Percentiles rank a stretch among this genome's conserved stretches.
These are phyloP conservation scores for Petrocephalus zakoni DNA, from an alignment of 2,113 vertebrate genomes.

Conservation along the genomic window DNA sequence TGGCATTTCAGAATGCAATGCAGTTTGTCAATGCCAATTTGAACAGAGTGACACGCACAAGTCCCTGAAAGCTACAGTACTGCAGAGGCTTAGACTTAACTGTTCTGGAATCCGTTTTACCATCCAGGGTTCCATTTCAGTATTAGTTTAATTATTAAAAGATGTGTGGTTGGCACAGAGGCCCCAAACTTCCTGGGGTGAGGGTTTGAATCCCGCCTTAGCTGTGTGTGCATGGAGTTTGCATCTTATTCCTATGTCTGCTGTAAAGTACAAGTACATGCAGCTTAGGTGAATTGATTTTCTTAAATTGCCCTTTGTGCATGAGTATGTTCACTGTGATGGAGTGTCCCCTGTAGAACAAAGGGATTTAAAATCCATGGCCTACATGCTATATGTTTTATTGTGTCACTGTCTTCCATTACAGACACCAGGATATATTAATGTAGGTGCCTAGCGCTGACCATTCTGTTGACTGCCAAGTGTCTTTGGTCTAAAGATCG, in stretches of 20 bases:
- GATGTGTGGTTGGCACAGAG: not conserved
- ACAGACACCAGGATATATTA: not conserved
- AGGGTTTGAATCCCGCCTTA: not conserved
- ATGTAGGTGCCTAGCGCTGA: not conserved
- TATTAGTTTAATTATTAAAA: not conserved
- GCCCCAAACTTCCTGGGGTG: not conserved
- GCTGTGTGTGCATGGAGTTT: not conserved
- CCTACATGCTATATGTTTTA: not conserved
- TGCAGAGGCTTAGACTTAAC: not conserved
- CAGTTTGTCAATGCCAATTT: slow-evolving; percentile 1
- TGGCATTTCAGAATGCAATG: not conserved
- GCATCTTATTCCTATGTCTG: not conserved
- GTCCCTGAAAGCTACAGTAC: not conserved
- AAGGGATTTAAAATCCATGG: not conserved
- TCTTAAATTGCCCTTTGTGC: not conserved
- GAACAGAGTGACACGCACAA: not conserved
- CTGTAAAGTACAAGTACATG: not conserved
- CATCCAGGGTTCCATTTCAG: not conserved
- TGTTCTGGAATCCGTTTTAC: not conserved
- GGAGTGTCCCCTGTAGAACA: not conserved
- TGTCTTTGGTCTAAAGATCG: not conserved
- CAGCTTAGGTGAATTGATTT: not conserved
- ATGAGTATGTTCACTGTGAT: not conserved
- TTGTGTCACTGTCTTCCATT: not conserved
- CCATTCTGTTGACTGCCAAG: not conserved